These are phyloP conservation scores for Ochlodes sylvanus DNA, from an alignment of 2,888 invertebrate genomes.

Conservation along the genomic window DNA sequence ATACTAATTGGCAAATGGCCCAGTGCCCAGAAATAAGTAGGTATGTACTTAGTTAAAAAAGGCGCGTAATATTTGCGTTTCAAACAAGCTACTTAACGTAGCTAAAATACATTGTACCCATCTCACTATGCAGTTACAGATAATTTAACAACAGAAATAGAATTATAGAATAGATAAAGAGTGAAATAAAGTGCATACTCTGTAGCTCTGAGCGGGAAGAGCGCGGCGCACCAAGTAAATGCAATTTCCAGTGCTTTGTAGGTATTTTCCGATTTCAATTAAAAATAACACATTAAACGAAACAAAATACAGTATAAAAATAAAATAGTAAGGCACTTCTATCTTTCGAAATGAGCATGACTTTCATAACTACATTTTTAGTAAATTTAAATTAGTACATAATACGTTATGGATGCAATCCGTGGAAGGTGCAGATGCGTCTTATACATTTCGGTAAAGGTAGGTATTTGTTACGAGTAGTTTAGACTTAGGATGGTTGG, in stretches of 20 bases:
- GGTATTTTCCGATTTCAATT: constrained; percentile 54
- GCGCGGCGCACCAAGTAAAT: constrained; percentile 72
- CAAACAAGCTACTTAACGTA: no score
- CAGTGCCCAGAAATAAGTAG: no score
- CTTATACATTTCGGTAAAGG: no score
- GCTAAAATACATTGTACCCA: constrained; percentile 28
- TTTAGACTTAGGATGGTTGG: not conserved
- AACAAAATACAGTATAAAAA: constrained; percentile 72
- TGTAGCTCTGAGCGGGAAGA: constrained; percentile 62
- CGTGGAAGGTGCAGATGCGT: no score
- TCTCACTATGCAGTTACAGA: constrained; percentile 8
- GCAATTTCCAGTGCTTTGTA: constrained; percentile 75
- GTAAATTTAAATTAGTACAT: constrained; percentile 35
- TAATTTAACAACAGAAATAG: constrained; percentile 21
- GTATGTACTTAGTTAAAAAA: no score
- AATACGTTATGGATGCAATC: no score
- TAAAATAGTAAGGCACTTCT: constrained; percentile 84
- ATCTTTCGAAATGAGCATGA: constrained; percentile 73
- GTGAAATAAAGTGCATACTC: constrained; percentile 53
- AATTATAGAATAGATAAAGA: constrained; percentile 43
- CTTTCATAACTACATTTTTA: constrained; percentile 62
- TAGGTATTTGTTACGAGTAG: not conserved
- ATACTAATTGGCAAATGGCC: no score
- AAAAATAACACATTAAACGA: constrained; percentile 55
- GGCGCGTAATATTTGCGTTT: no score